Conservation (phyloP, 2,888 invertebrate species). For the Malthinus seriepunctatus region DNA sequence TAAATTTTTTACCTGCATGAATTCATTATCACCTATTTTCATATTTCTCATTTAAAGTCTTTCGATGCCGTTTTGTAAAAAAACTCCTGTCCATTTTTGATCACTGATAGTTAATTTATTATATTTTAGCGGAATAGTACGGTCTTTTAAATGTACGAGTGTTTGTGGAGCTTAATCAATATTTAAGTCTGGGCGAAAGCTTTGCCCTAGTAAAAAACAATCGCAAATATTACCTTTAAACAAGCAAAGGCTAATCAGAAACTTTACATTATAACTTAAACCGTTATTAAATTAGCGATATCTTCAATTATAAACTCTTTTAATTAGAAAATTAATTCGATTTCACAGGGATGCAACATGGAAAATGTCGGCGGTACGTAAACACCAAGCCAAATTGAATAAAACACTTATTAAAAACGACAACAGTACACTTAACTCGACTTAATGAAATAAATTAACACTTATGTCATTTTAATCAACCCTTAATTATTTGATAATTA, state of each 20-base stretch:
- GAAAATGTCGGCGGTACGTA: constrained; percentile 30
- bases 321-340: constrained; percentile 21
- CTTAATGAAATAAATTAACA: constrained; percentile 40
- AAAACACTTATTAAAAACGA: constrained; percentile 31
- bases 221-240: constrained; percentile 3
- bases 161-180: constrained; percentile 47
- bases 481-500: constrained; percentile 49
- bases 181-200: constrained; percentile 43
- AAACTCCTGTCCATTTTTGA: constrained; percentile 49
- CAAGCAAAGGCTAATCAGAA: not conserved
- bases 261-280: constrained; percentile 1
- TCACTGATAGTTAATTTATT: constrained; percentile 33
- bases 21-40: constrained; percentile 53
- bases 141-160: constrained; percentile 34
- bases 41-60: constrained; percentile 46
- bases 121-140: constrained; percentile 37
- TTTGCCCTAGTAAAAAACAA: constrained; percentile 27
- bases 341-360: constrained; percentile 25
- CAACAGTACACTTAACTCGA: constrained; percentile 39
- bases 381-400: constrained; percentile 30
- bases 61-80: constrained; percentile 43
- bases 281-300: not conserved
- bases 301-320: constrained; percentile 13
- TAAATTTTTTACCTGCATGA: constrained; percentile 41
- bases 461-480: constrained; percentile 43